A percentile compares a stretch with the other conserved stretches of the same genome.
Evolutionary conservation across 2,113 vertebrate genomes (phyloP).

Genomic region (Herpetotheres cachinnans): DNA sequence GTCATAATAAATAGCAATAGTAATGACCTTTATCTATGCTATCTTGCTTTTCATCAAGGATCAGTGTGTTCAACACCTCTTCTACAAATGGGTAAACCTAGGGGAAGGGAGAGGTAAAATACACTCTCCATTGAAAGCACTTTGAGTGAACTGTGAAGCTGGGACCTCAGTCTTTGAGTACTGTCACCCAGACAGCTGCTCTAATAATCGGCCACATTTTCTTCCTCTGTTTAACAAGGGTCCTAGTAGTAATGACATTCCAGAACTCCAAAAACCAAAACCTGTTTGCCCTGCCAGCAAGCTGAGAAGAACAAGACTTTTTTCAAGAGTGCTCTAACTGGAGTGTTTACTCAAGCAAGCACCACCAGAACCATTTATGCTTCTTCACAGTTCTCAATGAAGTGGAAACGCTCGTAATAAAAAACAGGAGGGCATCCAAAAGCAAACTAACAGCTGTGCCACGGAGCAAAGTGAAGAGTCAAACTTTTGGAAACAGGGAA

Average conservation of each 20-base stretch:
- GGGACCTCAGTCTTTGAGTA: background rate
- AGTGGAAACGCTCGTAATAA: background rate
- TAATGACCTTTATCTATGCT: background rate
- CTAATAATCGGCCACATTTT: background rate
- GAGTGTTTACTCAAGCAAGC: conserved; percentile 31
- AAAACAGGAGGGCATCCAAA: background rate
- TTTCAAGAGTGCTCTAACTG: conserved; percentile 7
- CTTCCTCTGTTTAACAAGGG: background rate
- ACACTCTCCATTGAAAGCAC: background rate
- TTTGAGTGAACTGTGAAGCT: background rate
- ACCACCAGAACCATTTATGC: background rate
- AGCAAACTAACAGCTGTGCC: background rate
- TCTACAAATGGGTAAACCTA: background rate
- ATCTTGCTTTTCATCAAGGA: background rate
- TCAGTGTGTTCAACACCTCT: background rate
- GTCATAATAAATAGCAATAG: background rate
- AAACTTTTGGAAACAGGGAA: background rate
- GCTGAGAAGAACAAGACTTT: background rate
- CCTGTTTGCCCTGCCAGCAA: background rate
- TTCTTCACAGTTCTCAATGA: background rate
- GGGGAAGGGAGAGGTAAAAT: background rate
- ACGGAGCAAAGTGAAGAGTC: background rate
- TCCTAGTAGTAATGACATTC: background rate
- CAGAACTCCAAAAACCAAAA: background rate
- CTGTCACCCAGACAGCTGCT: background rate